These are phyloP conservation scores for Natrix natrix DNA, from an alignment of 2,797 vertebrate genomes.

Conservation along the genomic window DNA sequence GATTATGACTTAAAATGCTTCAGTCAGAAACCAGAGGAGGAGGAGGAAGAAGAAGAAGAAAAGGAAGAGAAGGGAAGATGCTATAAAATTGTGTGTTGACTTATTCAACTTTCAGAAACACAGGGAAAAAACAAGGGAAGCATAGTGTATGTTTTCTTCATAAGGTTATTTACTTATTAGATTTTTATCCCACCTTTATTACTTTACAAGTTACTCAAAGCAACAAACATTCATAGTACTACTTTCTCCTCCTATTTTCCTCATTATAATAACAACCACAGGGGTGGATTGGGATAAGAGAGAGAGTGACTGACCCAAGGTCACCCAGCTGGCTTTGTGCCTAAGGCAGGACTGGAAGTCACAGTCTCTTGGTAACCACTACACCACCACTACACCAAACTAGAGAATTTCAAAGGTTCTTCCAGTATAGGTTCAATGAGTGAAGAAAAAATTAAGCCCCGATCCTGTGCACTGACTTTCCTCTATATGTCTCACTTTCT, in stretches of 20 bases:
- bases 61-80: not conserved
- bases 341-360: not conserved
- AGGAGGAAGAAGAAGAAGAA: not conserved
- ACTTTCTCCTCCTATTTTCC: not conserved
- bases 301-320: not conserved
- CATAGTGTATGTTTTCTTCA: not conserved
- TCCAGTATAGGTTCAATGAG: not conserved
- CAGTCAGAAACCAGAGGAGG: slow-evolving; percentile 35
- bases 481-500: not conserved
- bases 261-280: not conserved
- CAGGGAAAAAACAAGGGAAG: not conserved
- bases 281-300: not conserved
- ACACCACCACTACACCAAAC: not conserved
- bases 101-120: not conserved
- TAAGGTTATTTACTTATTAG: not conserved
- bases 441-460: not conserved
- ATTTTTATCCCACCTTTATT: not conserved
- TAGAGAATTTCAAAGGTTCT: not conserved
- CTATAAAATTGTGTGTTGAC: slow-evolving; percentile 31
- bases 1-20: slow-evolving; percentile 51
- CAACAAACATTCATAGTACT: not conserved
- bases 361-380: not conserved
- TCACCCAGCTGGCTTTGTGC: not conserved
- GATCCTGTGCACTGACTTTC: not conserved
- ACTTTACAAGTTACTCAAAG: not conserved